Evolutionary conservation across 1,140 invertebrate genomes (phyloP).

Genomic region (Laupala kohalensis): DNA sequence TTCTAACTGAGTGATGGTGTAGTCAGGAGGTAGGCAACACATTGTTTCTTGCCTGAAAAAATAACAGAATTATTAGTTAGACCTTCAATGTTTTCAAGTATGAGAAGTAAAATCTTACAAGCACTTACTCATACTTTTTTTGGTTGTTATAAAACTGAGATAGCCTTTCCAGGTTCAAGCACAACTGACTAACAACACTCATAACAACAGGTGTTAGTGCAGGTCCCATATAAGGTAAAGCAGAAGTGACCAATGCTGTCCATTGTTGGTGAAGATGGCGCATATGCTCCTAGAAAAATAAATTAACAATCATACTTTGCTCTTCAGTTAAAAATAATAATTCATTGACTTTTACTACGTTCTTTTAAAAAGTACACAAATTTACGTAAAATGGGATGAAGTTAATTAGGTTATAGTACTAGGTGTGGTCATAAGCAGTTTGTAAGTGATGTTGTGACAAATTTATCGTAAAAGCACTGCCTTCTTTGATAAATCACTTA

Average conservation of each 20-base stretch:
- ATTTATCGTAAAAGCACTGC: too few species aligned
- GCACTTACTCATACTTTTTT: neutral
- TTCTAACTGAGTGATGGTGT: slow-evolving; percentile 66
- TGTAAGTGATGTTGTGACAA: too few species aligned
- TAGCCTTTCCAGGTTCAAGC: slow-evolving; percentile 64
- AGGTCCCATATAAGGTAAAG: slow-evolving; percentile 57
- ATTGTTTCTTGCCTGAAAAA: neutral
- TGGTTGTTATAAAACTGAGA: slow-evolving; percentile 31
- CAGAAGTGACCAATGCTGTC: slow-evolving; percentile 63
- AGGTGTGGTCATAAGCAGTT: too few species aligned
- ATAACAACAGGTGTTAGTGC: slow-evolving; percentile 64
- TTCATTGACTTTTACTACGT: neutral
- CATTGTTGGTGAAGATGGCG: slow-evolving; percentile 65
- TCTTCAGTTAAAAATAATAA: neutral
- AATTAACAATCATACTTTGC: neutral
- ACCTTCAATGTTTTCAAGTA: neutral
- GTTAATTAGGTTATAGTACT: too few species aligned
- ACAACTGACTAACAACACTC: slow-evolving; percentile 67
- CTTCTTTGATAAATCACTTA: too few species aligned
- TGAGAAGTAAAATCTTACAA: too few species aligned
- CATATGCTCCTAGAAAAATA: slow-evolving; percentile 8
- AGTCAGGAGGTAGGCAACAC: slow-evolving; percentile 50
- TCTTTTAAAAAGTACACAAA: too few species aligned
- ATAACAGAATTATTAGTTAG: neutral
- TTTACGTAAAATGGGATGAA: too few species aligned